Evolutionary conservation across 2,113 vertebrate genomes (phyloP).

Genomic region (Pyxicephalus adspersus): DNA sequence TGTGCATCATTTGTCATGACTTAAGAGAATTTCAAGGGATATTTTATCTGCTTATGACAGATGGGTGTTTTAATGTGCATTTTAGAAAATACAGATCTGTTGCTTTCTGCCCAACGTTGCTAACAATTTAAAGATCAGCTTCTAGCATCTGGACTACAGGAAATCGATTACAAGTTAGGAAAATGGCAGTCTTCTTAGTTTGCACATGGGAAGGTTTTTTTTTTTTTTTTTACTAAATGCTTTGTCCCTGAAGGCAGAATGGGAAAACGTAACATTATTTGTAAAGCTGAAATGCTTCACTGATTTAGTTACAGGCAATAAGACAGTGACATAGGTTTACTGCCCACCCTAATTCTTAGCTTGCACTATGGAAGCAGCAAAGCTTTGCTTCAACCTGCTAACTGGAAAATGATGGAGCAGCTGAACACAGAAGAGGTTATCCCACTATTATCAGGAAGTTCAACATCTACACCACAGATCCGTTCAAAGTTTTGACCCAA

Average conservation of each 20-base stretch:
- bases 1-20: not conserved
- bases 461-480: too few relatives aligned
- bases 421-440: too few relatives aligned
- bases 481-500: too few relatives aligned
- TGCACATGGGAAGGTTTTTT: conserved; percentile 9
- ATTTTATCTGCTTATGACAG: conserved; percentile 30
- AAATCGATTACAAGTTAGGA: conserved; percentile 24
- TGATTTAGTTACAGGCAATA: conserved; percentile 5
- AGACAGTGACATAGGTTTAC: too few relatives aligned
- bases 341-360: too few relatives aligned
- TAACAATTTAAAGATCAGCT: conserved; percentile 27
- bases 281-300: not conserved
- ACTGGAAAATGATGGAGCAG: too few relatives aligned
- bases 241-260: conserved; percentile 23
- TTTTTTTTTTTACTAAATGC: not conserved
- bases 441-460: too few relatives aligned
- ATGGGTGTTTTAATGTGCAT: conserved; percentile 35
- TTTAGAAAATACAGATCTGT: conserved; percentile 6
- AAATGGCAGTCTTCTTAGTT: not conserved
- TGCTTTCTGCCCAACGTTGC: not conserved
- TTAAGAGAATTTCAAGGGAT: conserved; percentile 41
- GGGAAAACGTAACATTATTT: conserved; percentile 9
- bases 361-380: too few relatives aligned
- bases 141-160: not conserved
- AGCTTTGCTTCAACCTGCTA: too few relatives aligned